Evolutionary conservation across 2,797 vertebrate genomes (phyloP), one percentile per base, ranked within the genome.

Genomic region (Anguilla anguilla): DNA sequence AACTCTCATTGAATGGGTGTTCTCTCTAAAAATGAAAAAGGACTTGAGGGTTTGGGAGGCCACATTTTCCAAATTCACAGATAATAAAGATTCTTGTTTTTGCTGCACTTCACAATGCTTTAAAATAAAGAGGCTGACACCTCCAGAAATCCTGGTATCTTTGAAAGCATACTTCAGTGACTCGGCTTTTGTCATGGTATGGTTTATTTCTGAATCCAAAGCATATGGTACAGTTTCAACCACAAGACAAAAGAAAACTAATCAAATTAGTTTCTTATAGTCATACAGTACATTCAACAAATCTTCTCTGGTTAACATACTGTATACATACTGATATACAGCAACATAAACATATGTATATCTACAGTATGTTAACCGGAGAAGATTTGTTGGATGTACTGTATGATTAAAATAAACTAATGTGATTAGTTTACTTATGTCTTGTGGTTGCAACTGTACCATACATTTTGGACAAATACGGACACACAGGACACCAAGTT

Each of bases 121-220:
- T 55, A 15, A 19, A 59, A 3, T 59, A 17, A 59, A 59, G 3
- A 59, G 15, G 57, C 15, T 59, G 57, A 17, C 15, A 59, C 15
- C 57, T 55, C 53, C 53, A 55, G 53, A 55, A 55, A 55, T 55
- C 53, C 13, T 55, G 53, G 53, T 55, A 59, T 17, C 64, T 9
- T 28, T 69, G 64, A 69, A 69, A 28, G 25, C 64, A 64, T 69
- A 69, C 64, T 69, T n/a, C 64, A 69, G 64, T 69, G 64, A 69
- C n/a, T n/a, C 28, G n/a, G 64, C 9, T 69, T 10, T 69, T 69
- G n/a, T 69, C 25, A 69, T 7, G n/a, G 57, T 15, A 59, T 17
- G 15, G 57, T 19, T 59, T 19, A 59, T 59, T 4, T 59, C 57
- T 59, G 17, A 59, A 59, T 59, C 57, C 57, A 59, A 13, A 13